Conservation (phyloP, 2,888 invertebrate genomes). For the Calliopum simillimum region DNA sequence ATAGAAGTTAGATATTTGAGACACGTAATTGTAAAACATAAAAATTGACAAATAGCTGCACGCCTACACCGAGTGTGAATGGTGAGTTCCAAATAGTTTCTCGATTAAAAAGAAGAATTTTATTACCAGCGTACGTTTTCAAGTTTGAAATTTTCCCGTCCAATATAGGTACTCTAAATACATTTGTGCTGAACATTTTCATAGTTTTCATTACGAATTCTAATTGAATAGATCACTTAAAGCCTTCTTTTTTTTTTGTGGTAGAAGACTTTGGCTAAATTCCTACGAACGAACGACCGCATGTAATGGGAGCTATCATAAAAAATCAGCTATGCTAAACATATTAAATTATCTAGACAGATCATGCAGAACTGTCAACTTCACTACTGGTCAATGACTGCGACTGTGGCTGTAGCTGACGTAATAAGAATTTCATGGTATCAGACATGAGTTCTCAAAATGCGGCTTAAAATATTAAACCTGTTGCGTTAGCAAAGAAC, state of each 20-base stretch:
- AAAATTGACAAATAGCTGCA: slow-evolving; percentile 53
- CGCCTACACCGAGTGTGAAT: background rate
- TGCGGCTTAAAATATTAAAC: too few species aligned
- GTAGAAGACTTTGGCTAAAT: too few species aligned
- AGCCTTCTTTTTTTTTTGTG: too few species aligned
- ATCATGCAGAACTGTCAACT: too few species aligned
- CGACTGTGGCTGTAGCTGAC: background rate
- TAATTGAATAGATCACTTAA: too few species aligned
- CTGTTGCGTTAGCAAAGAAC: too few species aligned
- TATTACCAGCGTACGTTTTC: background rate
- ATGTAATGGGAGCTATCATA: slow-evolving; percentile 21
- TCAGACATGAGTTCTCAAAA: too few species aligned
- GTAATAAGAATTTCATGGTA: background rate
- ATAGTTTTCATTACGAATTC: too few species aligned
- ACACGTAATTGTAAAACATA: slow-evolving; percentile 59
- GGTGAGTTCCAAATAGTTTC: background rate
- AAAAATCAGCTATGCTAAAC: background rate
- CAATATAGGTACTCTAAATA: too few species aligned
- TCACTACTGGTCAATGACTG: background rate
- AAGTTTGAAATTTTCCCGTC: background rate
- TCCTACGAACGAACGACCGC: too few species aligned
- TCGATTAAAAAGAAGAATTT: background rate
- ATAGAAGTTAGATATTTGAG: slow-evolving; percentile 41
- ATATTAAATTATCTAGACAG: background rate
- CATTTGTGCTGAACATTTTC: too few species aligned